A percentile compares a stretch with the other conserved stretches of the same genome.
phyloP scores from a whole-genome alignment of 2,113 vertebrate species.

The Theristicus caerulescens region DNA sequence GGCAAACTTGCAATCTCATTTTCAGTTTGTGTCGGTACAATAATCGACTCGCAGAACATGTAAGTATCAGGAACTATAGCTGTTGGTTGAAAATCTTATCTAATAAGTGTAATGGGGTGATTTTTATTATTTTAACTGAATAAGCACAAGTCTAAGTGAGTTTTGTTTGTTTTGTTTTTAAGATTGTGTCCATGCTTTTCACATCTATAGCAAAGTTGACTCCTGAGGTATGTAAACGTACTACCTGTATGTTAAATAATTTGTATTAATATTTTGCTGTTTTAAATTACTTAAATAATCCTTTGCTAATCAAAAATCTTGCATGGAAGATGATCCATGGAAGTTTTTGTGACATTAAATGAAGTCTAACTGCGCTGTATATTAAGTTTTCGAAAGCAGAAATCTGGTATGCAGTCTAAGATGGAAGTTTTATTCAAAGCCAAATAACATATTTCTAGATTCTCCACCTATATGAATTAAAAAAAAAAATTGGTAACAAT shows the following conservation, averaged over 20 bases:
- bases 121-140: background rate
- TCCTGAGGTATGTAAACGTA: conserved; percentile 86
- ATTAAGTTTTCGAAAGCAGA: background rate
- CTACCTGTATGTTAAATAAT: background rate
- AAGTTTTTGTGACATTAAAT: background rate
- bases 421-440: background rate
- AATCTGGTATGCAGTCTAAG: background rate
- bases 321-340: background rate
- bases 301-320: background rate
- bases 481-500: background rate
- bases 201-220: conserved; percentile 98
- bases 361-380: background rate
- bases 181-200: conserved; percentile 99
- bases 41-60: conserved; percentile 96
- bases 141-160: conserved; percentile 44
- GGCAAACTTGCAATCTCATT: conserved; percentile 98
- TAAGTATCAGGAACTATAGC: conserved; percentile 62
- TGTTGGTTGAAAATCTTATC: background rate
- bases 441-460: background rate
- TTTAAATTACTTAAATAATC: background rate
- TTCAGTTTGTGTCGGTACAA: conserved; percentile 99
- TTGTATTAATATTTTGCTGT: background rate
- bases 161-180: conserved; percentile 56
- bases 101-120: background rate
- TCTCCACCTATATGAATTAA: background rate